These are phyloP conservation scores for Trogon surrucura DNA, from an alignment of 2,113 vertebrate genomes.

Conservation along the genomic window DNA sequence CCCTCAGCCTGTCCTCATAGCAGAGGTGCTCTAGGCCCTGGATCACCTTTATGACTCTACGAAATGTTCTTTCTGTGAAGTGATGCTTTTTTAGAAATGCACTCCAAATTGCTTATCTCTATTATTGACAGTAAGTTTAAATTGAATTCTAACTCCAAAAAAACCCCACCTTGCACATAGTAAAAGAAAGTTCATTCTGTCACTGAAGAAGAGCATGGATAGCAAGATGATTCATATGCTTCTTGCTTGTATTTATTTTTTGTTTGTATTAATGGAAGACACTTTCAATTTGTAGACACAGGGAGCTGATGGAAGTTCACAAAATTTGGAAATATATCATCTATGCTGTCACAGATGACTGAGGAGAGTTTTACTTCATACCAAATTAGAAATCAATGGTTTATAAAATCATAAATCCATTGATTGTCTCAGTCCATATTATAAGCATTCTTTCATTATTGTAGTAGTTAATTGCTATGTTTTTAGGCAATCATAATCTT, in stretches of 20 bases:
- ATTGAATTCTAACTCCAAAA: background rate
- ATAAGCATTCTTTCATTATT: background rate
- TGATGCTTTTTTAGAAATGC: background rate
- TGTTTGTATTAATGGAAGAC: background rate
- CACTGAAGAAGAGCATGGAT: background rate
- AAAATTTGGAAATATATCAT: background rate
- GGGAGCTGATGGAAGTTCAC: background rate
- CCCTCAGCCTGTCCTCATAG: too few species aligned
- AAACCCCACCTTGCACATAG: background rate
- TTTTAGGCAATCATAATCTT: background rate
- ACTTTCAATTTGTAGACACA: background rate
- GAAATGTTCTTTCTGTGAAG: background rate
- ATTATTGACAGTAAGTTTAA: background rate
- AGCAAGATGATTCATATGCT: background rate
- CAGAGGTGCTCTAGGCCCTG: too few species aligned
- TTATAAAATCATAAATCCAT: background rate
- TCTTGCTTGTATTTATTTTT: background rate
- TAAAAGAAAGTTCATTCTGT: background rate
- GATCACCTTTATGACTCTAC: too few species aligned
- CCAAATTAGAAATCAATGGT: background rate
- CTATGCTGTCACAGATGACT: background rate
- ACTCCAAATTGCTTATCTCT: background rate
- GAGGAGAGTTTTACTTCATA: background rate
- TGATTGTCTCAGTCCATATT: background rate
- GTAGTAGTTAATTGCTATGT: background rate